Percentiles rank a stretch among this genome's conserved stretches.
phyloP scores from a whole-genome alignment of 2,888 invertebrate genomes.

The Dolichomitus sp. region DNA sequence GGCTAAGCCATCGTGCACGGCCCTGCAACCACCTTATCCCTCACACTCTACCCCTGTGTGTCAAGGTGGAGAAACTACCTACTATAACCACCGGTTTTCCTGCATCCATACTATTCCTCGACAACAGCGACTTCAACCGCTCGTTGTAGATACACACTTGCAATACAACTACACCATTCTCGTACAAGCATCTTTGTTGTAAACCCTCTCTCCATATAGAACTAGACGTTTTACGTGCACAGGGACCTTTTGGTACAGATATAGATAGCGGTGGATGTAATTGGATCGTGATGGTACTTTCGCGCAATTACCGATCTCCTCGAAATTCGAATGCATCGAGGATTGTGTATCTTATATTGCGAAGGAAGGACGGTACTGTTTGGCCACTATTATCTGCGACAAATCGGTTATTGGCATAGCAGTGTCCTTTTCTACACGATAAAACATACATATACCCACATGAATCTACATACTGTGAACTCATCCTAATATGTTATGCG shows the following conservation, averaged over 20 bases:
- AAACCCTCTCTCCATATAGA: constrained; percentile 22
- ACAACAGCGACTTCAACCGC: constrained; percentile 28
- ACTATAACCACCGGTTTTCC: constrained; percentile 56
- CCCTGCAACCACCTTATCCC: constrained; percentile 59
- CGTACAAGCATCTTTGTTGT: constrained; percentile 32
- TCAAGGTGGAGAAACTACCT: constrained; percentile 47
- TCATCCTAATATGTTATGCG: constrained; percentile 24
- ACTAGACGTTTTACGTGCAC: constrained; percentile 53
- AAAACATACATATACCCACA: background rate
- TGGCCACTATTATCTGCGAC: background rate
- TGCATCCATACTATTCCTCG: constrained; percentile 29
- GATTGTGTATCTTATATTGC: background rate
- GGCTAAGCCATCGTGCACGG: constrained; percentile 69
- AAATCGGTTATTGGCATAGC: background rate
- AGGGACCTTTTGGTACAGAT: constrained; percentile 35
- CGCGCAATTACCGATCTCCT: constrained; percentile 48
- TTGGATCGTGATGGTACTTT: constrained; percentile 36
- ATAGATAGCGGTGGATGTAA: constrained; percentile 6
- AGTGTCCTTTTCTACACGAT: background rate
- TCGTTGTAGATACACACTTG: background rate
- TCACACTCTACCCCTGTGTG: constrained; percentile 33
- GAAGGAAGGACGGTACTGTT: background rate
- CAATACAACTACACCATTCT: constrained; percentile 27
- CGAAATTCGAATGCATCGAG: constrained; percentile 1
- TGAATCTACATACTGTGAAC: background rate